A percentile compares a stretch with the other conserved stretches of the same genome.
Evolutionary conservation across 1,140 invertebrate genomes (phyloP).

Genomic region (Ruditapes philippinarum): DNA sequence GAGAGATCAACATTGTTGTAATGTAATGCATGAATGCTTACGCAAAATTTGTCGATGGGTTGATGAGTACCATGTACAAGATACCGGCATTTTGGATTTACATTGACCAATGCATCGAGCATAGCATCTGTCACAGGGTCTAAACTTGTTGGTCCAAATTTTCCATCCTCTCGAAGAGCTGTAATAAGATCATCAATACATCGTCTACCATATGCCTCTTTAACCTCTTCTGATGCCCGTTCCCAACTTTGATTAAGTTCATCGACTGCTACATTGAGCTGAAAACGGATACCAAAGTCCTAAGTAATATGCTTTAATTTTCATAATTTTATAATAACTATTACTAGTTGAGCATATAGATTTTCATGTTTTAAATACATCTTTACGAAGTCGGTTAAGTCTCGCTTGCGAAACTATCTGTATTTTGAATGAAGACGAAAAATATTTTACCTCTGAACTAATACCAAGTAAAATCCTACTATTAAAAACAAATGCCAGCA

Average conservation of each 20-base stretch:
- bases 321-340: too few species aligned
- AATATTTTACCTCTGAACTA: too few species aligned
- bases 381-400: too few species aligned
- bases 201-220: slow-evolving; percentile 73
- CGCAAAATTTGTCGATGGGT: slow-evolving; percentile 43
- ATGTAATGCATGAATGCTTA: slow-evolving; percentile 46
- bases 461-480: too few species aligned
- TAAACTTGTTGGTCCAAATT: slow-evolving; percentile 50
- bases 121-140: slow-evolving; percentile 77
- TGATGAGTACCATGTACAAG: slow-evolving; percentile 74
- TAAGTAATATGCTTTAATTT: too few species aligned
- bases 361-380: too few species aligned
- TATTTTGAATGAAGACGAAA: too few species aligned
- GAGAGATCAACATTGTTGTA: too few species aligned
- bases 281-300: neutral
- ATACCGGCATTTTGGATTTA: slow-evolving; percentile 71
- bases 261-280: slow-evolving; percentile 67
- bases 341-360: too few species aligned
- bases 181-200: slow-evolving; percentile 72
- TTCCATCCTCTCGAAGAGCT: slow-evolving; percentile 15
- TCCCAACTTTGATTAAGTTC: slow-evolving; percentile 71
- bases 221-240: slow-evolving; percentile 67
- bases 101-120: slow-evolving; percentile 72
- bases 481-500: too few species aligned
- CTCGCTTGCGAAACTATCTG: too few species aligned